Percentiles rank a stretch among this genome's conserved stretches.
Evolutionary conservation across 2,797 vertebrate genomes (phyloP).

Genomic region (Okamejei kenojei): DNA sequence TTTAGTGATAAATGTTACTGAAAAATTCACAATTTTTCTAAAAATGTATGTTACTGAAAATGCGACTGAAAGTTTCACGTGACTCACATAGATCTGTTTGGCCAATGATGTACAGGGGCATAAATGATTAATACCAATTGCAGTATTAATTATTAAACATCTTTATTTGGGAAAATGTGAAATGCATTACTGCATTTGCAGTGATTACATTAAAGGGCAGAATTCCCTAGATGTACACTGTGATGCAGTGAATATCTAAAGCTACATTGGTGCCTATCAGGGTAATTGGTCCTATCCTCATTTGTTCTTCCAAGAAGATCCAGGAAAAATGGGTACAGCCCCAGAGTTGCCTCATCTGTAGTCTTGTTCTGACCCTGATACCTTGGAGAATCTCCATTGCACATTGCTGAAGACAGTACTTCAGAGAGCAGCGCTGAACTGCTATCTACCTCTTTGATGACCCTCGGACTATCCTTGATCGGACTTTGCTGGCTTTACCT

Average conservation of each 20-base stretch:
- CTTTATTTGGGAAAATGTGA: neutral
- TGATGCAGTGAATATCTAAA: neutral
- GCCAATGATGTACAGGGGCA: neutral
- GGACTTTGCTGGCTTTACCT: no score
- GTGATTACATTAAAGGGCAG: neutral
- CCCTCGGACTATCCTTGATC: no score
- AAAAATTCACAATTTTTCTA: neutral
- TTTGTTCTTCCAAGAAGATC: neutral
- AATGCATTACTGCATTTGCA: neutral
- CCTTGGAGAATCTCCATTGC: neutral
- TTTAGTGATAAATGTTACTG: neutral
- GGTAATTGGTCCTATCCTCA: neutral
- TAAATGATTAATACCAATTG: neutral
- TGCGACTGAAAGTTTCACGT: neutral
- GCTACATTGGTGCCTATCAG: neutral
- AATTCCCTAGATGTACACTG: neutral
- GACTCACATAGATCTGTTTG: neutral
- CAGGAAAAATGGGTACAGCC: neutral
- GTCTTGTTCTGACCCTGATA: neutral
- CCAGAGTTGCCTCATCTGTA: neutral
- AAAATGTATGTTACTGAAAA: neutral
- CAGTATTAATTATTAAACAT: neutral
- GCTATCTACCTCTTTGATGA: no score
- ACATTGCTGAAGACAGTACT: no score
- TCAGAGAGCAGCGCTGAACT: no score